Percentiles rank a stretch among this genome's conserved stretches.
phyloP scores from a whole-genome alignment of 2,888 invertebrate species.

The Volucella zonaria region DNA sequence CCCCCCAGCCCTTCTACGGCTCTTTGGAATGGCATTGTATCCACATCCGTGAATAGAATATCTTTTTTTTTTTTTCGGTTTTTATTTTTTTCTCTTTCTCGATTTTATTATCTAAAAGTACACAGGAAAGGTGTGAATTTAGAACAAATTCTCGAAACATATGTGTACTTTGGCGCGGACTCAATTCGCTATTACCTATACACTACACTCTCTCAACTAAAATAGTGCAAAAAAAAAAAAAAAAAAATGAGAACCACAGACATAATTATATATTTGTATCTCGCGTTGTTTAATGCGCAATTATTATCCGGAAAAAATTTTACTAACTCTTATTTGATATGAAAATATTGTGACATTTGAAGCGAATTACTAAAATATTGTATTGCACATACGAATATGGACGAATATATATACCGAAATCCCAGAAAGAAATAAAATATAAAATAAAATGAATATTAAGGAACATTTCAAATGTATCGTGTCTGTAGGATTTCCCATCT shows the following conservation, averaged over 20 bases:
- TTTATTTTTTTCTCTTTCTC: conserved; percentile 22
- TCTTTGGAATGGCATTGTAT: conserved; percentile 49
- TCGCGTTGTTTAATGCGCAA: conserved; percentile 51
- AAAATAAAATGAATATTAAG: background rate
- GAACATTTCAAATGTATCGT: conserved; percentile 48
- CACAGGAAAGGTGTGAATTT: conserved; percentile 59
- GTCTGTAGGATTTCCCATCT: conserved; percentile 60
- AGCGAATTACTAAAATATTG: conserved; percentile 16
- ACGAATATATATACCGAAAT: no score
- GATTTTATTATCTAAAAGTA: conserved; percentile 52
- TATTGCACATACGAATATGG: no score
- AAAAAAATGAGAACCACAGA: no score
- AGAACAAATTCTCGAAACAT: conserved; percentile 47
- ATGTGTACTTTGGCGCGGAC: conserved; percentile 39
- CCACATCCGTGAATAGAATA: conserved; percentile 65
- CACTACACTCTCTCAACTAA: background rate
- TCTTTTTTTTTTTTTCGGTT: conserved; percentile 19
- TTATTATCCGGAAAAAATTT: conserved; percentile 17
- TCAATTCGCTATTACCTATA: no score
- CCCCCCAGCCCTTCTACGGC: conserved; percentile 23
- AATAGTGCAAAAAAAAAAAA: conserved; percentile 16
- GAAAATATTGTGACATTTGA: conserved; percentile 61
- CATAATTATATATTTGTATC: background rate
- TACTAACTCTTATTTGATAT: conserved; percentile 20
- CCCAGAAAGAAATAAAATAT: conserved; percentile 11